Conservation (phyloP, 1,140 invertebrate species). For the Pseudomyrmex sp. region DNA sequence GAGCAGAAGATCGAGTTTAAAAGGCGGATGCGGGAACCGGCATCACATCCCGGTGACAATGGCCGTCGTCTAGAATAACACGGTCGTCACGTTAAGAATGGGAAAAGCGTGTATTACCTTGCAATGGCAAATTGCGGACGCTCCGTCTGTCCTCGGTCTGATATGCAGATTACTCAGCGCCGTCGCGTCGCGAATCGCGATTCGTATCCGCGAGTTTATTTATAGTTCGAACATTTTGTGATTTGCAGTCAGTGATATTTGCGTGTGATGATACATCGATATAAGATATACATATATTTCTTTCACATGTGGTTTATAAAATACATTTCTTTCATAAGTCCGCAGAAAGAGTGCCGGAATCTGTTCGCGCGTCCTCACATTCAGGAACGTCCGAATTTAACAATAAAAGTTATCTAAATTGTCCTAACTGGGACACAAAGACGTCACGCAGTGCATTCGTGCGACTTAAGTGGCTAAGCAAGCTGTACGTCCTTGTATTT, state of each 20-base stretch:
- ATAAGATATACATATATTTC: no score
- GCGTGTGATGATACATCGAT: no score
- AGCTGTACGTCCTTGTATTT: background rate
- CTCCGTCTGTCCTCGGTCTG: constrained; percentile 71
- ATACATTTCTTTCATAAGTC: background rate
- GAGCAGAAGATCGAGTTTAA: background rate
- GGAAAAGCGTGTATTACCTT: constrained; percentile 60
- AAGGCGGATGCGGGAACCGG: background rate
- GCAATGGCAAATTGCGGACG: constrained; percentile 68
- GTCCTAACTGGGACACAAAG: constrained; percentile 74
- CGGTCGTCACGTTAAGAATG: constrained; percentile 44
- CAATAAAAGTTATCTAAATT: constrained; percentile 65
- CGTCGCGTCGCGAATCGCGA: constrained; percentile 6
- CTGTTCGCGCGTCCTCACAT: background rate
- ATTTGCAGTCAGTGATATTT: background rate
- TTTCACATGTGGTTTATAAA: background rate
- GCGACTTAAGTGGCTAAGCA: constrained; percentile 19
- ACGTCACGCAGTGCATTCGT: constrained; percentile 64
- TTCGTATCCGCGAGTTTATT: constrained; percentile 8
- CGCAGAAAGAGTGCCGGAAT: background rate
- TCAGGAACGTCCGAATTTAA: constrained; percentile 25
- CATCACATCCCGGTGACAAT: constrained; percentile 52
- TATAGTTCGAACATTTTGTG: background rate
- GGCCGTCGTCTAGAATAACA: constrained; percentile 64
- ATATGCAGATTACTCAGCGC: constrained; percentile 69